Evolutionary conservation across 2,113 vertebrate species (phyloP).

Genomic region (Aphyosemion australe): DNA sequence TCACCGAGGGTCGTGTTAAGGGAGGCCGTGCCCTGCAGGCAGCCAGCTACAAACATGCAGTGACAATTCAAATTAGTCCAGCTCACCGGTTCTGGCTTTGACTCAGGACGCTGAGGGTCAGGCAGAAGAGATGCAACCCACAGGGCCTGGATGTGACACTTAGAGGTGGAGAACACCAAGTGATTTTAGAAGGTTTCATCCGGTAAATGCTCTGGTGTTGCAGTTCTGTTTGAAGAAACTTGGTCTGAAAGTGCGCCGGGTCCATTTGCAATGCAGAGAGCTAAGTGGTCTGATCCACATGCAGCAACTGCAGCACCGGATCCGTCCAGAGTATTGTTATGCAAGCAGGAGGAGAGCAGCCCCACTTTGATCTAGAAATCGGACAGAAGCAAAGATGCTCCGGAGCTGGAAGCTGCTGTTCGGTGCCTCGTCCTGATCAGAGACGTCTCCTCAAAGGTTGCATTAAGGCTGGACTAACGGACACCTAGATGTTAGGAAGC

Average conservation of each 20-base stretch:
- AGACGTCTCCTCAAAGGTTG: background rate
- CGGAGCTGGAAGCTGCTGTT: conserved; percentile 34
- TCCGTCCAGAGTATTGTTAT: conserved; percentile 64
- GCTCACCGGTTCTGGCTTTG: conserved; percentile 57
- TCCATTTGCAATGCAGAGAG: conserved; percentile 68
- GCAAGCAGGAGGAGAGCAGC: conserved; percentile 64
- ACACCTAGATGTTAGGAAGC: conserved; percentile 13
- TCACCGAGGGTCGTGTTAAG: conserved; percentile 29
- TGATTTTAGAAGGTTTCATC: conserved; percentile 30
- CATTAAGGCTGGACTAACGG: conserved; percentile 18
- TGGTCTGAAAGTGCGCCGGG: conserved; percentile 59
- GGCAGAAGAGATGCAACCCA: conserved; percentile 48
- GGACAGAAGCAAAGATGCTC: conserved; percentile 51
- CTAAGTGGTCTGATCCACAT: conserved; percentile 62
- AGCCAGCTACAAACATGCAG: conserved; percentile 54
- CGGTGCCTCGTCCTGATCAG: conserved; percentile 14
- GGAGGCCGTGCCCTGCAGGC: conserved; percentile 52
- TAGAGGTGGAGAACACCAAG: background rate
- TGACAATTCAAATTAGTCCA: conserved; percentile 69
- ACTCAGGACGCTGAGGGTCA: conserved; percentile 52
- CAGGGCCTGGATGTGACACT: conserved; percentile 24
- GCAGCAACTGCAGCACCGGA: conserved; percentile 56
- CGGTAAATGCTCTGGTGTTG: conserved; percentile 35
- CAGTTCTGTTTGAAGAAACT: conserved; percentile 44
- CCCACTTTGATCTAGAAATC: conserved; percentile 56